These are phyloP conservation scores for Brachionus calyciflorus DNA, from an alignment of 1,140 invertebrate genomes.

Conservation along the genomic window DNA sequence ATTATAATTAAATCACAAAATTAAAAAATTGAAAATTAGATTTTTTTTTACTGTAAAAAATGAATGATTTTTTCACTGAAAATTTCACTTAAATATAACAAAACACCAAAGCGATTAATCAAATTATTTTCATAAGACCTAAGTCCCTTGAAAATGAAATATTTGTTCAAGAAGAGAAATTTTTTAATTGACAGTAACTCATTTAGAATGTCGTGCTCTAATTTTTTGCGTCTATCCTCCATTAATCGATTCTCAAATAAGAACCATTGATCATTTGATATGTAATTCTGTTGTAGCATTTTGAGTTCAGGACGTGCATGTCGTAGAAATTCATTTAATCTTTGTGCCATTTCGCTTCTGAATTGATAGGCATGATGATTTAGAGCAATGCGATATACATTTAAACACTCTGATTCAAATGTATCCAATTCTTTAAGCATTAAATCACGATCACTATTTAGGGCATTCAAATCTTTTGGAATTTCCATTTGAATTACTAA, in stretches of 20 bases:
- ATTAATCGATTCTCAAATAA: slow-evolving; percentile 20
- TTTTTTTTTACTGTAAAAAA: slow-evolving; percentile 14
- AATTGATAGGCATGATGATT: background rate
- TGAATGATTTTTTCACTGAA: slow-evolving; percentile 31
- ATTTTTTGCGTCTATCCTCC: slow-evolving; percentile 21
- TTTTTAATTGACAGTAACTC: background rate
- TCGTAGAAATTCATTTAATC: background rate
- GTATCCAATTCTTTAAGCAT: background rate
- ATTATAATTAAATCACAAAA: background rate
- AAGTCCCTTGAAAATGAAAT: background rate
- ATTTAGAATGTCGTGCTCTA: background rate
- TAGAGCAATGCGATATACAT: background rate
- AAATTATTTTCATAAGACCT: background rate
- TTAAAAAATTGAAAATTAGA: background rate
- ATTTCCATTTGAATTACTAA: background rate
- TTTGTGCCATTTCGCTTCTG: background rate
- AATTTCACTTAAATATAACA: slow-evolving; percentile 18
- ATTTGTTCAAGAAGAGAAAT: slow-evolving; percentile 11
- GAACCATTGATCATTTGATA: slow-evolving; percentile 25
- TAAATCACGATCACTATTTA: background rate
- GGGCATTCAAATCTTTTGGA: background rate
- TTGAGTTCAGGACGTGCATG: background rate
- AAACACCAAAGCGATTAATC: background rate
- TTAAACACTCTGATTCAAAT: slow-evolving; percentile 1
- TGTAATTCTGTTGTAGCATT: slow-evolving; percentile 12